Conservation (phyloP, 2,113 vertebrate genomes). For the Oryzias melastigma region DNA sequence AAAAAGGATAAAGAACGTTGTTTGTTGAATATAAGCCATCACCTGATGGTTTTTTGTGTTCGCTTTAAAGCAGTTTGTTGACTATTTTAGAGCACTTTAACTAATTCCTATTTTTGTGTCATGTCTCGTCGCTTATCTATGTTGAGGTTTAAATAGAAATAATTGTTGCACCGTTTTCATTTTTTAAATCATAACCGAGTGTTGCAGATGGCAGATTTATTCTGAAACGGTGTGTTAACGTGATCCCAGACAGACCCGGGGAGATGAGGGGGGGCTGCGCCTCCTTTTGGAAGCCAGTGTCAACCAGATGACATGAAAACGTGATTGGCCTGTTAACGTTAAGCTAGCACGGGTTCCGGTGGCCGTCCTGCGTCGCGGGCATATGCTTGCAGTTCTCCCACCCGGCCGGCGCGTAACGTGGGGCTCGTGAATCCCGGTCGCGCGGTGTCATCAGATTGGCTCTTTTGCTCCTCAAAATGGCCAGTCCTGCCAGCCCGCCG, state of each 20-base stretch:
- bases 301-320: constrained; percentile 15
- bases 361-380: neutral
- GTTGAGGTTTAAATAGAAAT: no score
- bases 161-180: no score
- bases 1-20: neutral
- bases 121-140: no score
- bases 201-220: no score
- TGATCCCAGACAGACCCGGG: no score
- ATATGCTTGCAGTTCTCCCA: neutral
- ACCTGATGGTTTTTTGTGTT: no score
- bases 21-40: no score
- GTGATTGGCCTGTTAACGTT: constrained; percentile 31
- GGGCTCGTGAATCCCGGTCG: constrained; percentile 3
- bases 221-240: no score
- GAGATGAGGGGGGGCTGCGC: neutral
- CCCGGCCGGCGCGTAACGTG: constrained; percentile 12
- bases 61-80: no score
- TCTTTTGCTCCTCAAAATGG: constrained; percentile 65
- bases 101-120: no score
- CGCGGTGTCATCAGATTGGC: constrained; percentile 66
- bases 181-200: no score
- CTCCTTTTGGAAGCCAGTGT: constrained; percentile 1
- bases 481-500: constrained; percentile 54
- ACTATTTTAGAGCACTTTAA: no score
- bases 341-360: neutral